Base-by-base conservation (phyloP, 2,113 vertebrate genomes). In the Xiphophorus couchianus region DNA sequence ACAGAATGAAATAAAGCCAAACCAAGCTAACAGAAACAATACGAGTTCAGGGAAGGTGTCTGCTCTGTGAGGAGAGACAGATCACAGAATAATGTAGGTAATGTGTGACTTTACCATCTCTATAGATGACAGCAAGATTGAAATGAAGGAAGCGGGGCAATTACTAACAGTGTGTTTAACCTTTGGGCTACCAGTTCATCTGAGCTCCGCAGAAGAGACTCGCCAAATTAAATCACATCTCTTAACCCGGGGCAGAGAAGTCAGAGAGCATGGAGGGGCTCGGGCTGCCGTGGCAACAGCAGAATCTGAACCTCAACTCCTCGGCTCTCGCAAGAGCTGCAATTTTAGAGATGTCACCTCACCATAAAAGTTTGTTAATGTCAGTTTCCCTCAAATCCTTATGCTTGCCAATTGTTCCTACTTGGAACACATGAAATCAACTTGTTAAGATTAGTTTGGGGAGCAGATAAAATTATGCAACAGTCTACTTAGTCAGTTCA, bases 171-270 rank as follows among this genome's bases (percentile, higher is more conserved):
- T 64, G 66, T 39, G 3, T 87, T 88, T 83, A 78, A 87, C 81
- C 85, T 82, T 62, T 25, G 10, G 51, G 74, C 71, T 76, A 29
- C 3, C 28, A 31, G 54, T 73, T 66, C 27, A 10, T 71, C 62
- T 28, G 67, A 0, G 11, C 58, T 51, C 3, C 58, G 15, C 66
- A 84, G 80, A 82, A 73, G 66, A 83, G 66, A 80, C 37, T 29
- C 37, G 2, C 69, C 68, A 68, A 87, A 87, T 90, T 66, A 78
- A 86, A 90, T 85, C 84, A 71, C 80, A 84, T 73, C 72, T 81
- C 82, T 60, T 82, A 44, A 76, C 76, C 33, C 19, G 3, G 51
- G 85, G 76, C 62, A 17, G 64, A 64, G 54, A 29, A 29, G 27
- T 44, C 4, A 33, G 67, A 37, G 19, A 37, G 39, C 74, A 67